phyloP scores from a whole-genome alignment of 1,140 invertebrate genomes.

The Sitobion miscanthi region DNA sequence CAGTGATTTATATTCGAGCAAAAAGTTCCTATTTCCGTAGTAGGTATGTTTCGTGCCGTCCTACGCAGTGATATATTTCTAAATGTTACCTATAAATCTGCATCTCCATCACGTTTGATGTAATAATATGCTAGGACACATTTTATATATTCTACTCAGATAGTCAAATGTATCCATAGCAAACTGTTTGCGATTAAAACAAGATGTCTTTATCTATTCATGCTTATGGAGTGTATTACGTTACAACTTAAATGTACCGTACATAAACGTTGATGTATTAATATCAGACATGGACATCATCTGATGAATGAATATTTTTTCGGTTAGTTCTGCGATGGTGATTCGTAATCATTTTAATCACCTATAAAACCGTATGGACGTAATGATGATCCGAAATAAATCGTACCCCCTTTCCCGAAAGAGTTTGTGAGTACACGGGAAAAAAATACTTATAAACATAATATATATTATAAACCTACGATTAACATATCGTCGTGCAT shows the following conservation, averaged over 20 bases:
- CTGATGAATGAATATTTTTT: background rate
- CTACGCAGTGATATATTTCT: too few species aligned
- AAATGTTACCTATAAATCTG: too few species aligned
- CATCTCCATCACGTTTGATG: background rate
- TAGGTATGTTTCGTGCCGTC: background rate
- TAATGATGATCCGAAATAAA: background rate
- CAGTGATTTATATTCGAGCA: background rate
- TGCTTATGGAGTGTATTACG: background rate
- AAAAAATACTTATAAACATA: slow-evolving; percentile 3
- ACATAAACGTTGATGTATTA: background rate
- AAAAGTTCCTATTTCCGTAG: background rate
- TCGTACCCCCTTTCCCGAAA: background rate
- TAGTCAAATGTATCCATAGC: background rate
- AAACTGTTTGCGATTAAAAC: background rate
- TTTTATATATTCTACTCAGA: background rate
- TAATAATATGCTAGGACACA: background rate
- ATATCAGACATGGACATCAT: background rate
- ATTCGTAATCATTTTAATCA: background rate
- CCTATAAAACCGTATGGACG: background rate
- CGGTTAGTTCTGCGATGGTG: background rate
- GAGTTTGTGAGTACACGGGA: background rate
- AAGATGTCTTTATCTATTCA: background rate
- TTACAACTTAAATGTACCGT: background rate
- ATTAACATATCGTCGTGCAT: background rate
- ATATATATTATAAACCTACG: background rate